These are phyloP conservation scores for Myzus persicae DNA, from an alignment of 1,140 invertebrate species.

Conservation along the genomic window DNA sequence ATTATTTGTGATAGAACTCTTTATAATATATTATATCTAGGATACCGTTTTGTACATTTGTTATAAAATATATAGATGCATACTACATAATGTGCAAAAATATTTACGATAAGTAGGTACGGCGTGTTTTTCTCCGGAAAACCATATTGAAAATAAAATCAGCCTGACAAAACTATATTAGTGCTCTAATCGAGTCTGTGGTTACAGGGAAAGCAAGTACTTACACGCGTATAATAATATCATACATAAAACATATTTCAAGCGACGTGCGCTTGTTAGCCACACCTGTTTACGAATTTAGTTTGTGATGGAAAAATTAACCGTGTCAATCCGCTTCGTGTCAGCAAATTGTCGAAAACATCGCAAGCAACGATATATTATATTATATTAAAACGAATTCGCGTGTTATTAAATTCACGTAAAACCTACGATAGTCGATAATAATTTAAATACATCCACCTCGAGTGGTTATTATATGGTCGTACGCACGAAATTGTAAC, in stretches of 20 bases:
- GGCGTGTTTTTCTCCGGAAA: neutral
- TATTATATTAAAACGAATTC: neutral
- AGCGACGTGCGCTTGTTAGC: neutral
- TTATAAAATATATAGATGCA: neutral
- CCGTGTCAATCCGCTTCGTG: slow-evolving; percentile 33
- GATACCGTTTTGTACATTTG: neutral
- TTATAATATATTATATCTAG: neutral
- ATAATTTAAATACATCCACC: slow-evolving; percentile 14
- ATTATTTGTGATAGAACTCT: neutral
- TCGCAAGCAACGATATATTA: neutral
- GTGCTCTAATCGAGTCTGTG: neutral
- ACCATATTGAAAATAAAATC: neutral
- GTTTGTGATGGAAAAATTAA: slow-evolving; percentile 7
- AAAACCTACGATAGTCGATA: neutral
- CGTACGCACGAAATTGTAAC: neutral
- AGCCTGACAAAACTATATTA: neutral
- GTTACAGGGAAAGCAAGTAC: neutral
- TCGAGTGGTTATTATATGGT: slow-evolving; percentile 43
- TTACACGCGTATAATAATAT: no score
- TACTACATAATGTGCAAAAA: neutral
- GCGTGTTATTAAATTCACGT: neutral
- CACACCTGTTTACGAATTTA: slow-evolving; percentile 13
- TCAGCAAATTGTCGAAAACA: slow-evolving; percentile 30
- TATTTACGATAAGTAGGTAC: neutral
- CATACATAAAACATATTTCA: neutral